phyloP scores from a whole-genome alignment of 2,888 invertebrate species.

The Drosophila putrida region DNA sequence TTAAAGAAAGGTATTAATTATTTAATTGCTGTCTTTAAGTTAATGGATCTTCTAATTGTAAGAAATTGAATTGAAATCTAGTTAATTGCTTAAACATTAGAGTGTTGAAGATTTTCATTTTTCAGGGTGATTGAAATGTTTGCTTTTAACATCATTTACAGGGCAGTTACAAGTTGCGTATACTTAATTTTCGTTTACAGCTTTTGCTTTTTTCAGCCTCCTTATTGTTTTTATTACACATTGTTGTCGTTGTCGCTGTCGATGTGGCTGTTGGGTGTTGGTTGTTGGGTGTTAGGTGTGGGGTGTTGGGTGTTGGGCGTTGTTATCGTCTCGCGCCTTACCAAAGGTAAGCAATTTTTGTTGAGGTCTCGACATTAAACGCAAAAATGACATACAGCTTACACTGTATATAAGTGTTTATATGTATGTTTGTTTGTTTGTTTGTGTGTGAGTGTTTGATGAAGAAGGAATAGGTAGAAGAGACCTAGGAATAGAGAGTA shows the following conservation, averaged over 20 bases:
- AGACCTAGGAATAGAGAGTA: not conserved
- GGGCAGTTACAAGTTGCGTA: constrained; percentile 15
- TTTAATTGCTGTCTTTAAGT: too few relatives aligned
- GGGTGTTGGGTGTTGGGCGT: constrained; percentile 12
- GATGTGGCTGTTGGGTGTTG: constrained; percentile 10
- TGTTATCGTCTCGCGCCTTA: constrained; percentile 52
- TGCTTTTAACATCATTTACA: not conserved
- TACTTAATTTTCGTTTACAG: not conserved
- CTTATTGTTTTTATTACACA: constrained; percentile 69
- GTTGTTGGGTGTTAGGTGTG: not conserved
- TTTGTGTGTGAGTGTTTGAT: not conserved
- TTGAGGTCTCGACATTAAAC: constrained; percentile 71
- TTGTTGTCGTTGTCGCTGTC: constrained; percentile 39
- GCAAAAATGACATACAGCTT: constrained; percentile 65
- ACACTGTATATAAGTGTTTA: constrained; percentile 15
- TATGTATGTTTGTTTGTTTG: not conserved
- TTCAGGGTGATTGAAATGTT: too few relatives aligned
- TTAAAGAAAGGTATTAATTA: too few relatives aligned
- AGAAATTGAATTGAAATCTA: too few relatives aligned
- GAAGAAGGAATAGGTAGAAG: not conserved
- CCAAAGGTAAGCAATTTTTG: constrained; percentile 75
- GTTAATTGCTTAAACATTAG: too few relatives aligned
- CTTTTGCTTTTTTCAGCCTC: constrained; percentile 25
- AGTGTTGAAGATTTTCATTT: too few relatives aligned
- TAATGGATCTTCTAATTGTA: too few relatives aligned